These are phyloP conservation scores for Acrocephalus arundinaceus DNA, from an alignment of 2,113 vertebrate species.

Conservation along the genomic window DNA sequence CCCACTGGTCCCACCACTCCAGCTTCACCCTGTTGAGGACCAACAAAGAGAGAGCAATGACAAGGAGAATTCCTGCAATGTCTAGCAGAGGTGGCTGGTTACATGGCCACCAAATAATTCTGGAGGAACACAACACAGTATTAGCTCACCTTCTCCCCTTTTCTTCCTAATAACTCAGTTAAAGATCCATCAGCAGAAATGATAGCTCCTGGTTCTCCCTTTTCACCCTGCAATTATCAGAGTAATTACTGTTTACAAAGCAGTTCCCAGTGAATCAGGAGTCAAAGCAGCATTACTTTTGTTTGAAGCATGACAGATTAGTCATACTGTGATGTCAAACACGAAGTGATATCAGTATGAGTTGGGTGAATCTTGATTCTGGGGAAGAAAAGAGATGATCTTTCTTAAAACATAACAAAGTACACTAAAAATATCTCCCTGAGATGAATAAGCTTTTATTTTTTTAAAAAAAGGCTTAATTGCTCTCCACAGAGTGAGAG, in stretches of 20 bases:
- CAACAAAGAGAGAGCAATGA: neutral
- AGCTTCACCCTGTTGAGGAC: constrained; percentile 80
- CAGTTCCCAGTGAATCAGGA: neutral
- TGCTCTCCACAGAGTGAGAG: neutral
- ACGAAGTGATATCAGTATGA: neutral
- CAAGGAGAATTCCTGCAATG: neutral
- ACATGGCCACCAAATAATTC: neutral
- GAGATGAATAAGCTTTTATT: neutral
- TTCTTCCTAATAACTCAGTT: constrained; percentile 67
- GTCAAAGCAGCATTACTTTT: neutral
- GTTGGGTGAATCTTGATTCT: neutral
- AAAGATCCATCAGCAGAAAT: constrained; percentile 74
- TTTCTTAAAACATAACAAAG: neutral
- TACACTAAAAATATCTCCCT: neutral
- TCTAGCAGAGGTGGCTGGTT: neutral
- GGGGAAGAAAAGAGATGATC: neutral
- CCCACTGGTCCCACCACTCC: constrained; percentile 79
- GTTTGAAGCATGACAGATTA: neutral
- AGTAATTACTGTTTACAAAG: constrained; percentile 1
- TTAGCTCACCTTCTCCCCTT: constrained; percentile 78
- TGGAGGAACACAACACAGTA: neutral
- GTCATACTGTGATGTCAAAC: neutral
- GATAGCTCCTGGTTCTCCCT: constrained; percentile 83
- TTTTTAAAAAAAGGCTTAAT: neutral
- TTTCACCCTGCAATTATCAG: constrained; percentile 83